Conservation (phyloP, 1,140 invertebrate species). For the Eriocheir sinensis region DNA sequence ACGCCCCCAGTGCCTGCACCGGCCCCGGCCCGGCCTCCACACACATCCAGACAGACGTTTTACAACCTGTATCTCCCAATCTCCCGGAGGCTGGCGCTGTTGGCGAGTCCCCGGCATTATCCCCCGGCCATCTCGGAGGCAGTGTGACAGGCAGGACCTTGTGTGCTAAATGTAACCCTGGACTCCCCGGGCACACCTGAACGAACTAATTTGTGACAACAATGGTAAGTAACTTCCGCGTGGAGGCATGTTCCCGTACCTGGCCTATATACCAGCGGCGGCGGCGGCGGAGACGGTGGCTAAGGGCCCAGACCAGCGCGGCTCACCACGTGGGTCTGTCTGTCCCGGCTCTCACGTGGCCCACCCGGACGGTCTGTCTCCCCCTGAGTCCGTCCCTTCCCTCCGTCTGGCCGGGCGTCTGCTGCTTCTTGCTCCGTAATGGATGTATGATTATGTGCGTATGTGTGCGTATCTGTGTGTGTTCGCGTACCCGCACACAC, state of each 20-base stretch:
- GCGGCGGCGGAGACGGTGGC: neutral
- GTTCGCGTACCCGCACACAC: too few relatives aligned
- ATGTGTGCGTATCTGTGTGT: neutral
- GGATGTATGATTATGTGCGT: neutral
- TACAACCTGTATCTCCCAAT: constrained; percentile 15
- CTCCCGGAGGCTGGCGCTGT: neutral
- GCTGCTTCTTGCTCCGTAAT: neutral
- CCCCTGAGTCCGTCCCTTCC: neutral
- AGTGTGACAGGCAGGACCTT: constrained; percentile 1
- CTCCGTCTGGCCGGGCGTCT: neutral
- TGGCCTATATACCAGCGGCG: constrained; percentile 12
- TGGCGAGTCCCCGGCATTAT: constrained; percentile 7
- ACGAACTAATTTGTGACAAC: constrained; percentile 25
- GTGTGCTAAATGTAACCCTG: neutral
- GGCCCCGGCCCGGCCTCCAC: neutral
- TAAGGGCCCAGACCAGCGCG: neutral
- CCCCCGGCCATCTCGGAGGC: neutral
- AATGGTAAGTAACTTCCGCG: constrained; percentile 15
- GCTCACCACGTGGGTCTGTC: neutral
- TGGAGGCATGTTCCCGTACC: constrained; percentile 1
- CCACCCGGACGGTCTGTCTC: constrained; percentile 17
- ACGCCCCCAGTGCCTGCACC: neutral
- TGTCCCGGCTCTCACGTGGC: constrained; percentile 9
- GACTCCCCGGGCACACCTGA: neutral
- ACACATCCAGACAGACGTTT: constrained; percentile 4